Conservation (phyloP, 1,140 invertebrate genomes). For the Drosophila bocki region DNA sequence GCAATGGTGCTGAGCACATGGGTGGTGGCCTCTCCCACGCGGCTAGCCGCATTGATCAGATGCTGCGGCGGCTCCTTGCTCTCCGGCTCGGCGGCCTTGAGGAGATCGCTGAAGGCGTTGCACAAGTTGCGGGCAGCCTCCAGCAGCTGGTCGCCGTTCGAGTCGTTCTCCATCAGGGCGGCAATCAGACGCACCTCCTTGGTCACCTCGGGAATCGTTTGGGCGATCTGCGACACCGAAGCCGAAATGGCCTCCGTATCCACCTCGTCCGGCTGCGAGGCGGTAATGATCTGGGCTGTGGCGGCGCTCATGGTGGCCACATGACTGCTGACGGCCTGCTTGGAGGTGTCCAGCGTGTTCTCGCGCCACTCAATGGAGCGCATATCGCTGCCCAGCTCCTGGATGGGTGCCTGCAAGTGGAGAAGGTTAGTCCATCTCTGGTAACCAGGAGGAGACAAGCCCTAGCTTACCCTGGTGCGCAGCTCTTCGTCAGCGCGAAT, state of each 20-base stretch:
- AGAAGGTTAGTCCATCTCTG: background rate
- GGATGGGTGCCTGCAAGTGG: constrained; percentile 87
- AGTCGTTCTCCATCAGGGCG: constrained; percentile 94
- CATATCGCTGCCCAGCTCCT: constrained; percentile 91
- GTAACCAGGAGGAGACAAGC: background rate
- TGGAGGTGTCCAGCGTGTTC: constrained; percentile 96
- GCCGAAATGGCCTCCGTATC: constrained; percentile 98
- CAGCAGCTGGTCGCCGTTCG: constrained; percentile 93
- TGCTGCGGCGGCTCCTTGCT: constrained; percentile 96
- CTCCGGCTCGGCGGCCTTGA: constrained; percentile 97
- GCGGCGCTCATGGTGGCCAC: constrained; percentile 99
- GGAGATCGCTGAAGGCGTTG: constrained; percentile 96
- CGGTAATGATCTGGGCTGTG: constrained; percentile 98
- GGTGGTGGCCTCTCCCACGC: constrained; percentile 98
- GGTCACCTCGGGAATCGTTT: constrained; percentile 98
- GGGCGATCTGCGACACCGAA: constrained; percentile 98
- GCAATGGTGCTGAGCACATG: constrained; percentile 97
- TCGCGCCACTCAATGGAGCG: constrained; percentile 97
- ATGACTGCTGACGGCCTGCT: constrained; percentile 97
- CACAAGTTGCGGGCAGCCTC: constrained; percentile 97
- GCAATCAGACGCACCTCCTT: constrained; percentile 97
- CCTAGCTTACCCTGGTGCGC: constrained; percentile 86
- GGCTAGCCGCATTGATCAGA: constrained; percentile 96
- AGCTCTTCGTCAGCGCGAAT: constrained; percentile 93
- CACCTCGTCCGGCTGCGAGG: constrained; percentile 90